Conservation (phyloP, 2,888 invertebrate genomes). For the Xestobium rufovillosum region DNA sequence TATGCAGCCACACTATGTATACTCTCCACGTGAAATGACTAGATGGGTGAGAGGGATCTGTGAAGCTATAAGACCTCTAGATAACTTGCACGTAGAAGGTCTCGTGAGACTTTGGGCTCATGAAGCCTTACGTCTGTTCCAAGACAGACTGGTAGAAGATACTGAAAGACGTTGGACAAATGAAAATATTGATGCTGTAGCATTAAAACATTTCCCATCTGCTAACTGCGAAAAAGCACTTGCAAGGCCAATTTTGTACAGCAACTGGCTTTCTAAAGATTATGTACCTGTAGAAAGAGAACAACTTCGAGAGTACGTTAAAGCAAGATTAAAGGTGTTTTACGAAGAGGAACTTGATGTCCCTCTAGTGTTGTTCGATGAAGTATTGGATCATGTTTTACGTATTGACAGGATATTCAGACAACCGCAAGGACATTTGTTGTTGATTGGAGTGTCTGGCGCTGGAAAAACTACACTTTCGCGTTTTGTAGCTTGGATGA, state of each 20-base stretch:
- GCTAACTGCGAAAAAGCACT: conserved; percentile 66
- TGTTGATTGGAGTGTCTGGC: conserved; percentile 97
- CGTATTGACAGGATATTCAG: conserved; percentile 98
- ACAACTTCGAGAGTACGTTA: conserved; percentile 91
- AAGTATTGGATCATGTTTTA: conserved; percentile 97
- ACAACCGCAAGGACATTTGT: conserved; percentile 95
- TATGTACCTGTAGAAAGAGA: conserved; percentile 95
- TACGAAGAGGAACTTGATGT: conserved; percentile 99
- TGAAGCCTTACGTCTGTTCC: conserved; percentile 96
- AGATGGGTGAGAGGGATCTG: conserved; percentile 99
- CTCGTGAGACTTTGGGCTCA: conserved; percentile 98
- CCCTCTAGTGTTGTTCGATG: conserved; percentile 95
- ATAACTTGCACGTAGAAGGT: conserved; percentile 86
- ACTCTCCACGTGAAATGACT: conserved; percentile 98
- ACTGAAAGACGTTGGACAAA: conserved; percentile 96
- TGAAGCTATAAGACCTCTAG: conserved; percentile 94
- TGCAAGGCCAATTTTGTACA: conserved; percentile 92
- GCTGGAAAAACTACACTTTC: conserved; percentile 99
- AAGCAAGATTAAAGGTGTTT: conserved; percentile 94
- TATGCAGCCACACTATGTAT: conserved; percentile 99
- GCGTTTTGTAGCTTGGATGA: conserved; percentile 99
- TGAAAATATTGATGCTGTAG: conserved; percentile 90
- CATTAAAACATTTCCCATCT: conserved; percentile 85
- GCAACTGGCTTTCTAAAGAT: conserved; percentile 98
- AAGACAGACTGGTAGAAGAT: conserved; percentile 90